A percentile compares a stretch with the other conserved stretches of the same genome.
These are phyloP conservation scores for Decapterus maruadsi DNA, from an alignment of 2,797 vertebrate species.

Conservation along the genomic window DNA sequence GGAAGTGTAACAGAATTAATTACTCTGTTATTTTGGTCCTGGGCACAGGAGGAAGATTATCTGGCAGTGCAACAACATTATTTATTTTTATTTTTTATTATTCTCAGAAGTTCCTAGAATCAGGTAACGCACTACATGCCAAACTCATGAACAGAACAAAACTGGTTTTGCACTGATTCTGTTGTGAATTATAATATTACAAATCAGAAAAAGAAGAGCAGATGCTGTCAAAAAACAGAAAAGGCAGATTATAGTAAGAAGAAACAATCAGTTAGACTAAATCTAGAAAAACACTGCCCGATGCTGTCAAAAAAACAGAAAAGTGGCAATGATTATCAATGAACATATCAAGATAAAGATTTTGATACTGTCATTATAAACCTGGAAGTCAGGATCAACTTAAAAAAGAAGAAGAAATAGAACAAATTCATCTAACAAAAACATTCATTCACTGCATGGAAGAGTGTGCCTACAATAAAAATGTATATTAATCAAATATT, in stretches of 20 bases:
- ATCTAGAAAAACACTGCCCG: neutral
- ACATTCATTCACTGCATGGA: too few species aligned
- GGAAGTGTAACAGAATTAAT: constrained; percentile 46
- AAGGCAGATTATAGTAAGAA: too few species aligned
- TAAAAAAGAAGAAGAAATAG: too few species aligned
- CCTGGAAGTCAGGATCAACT: too few species aligned
- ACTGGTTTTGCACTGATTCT: neutral
- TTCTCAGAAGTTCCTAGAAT: neutral
- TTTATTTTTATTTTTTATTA: too few species aligned
- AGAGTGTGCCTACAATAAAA: too few species aligned
- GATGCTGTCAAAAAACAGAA: neutral
- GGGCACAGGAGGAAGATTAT: constrained; percentile 55
- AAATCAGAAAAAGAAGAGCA: neutral
- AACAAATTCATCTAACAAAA: too few species aligned
- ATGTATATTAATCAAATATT: too few species aligned
- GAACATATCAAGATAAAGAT: too few species aligned
- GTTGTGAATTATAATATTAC: neutral
- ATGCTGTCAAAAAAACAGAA: too few species aligned
- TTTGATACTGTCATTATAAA: too few species aligned
- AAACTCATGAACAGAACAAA: neutral
- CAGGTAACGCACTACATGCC: neutral
- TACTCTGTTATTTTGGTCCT: constrained; percentile 51
- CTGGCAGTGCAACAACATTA: neutral
- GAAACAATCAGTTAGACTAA: too few species aligned
- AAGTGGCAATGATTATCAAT: neutral